Evolutionary conservation across 2,888 invertebrate genomes (phyloP), one percentile per base, ranked within the genome.

Genomic region (Anthrax anthrax): DNA sequence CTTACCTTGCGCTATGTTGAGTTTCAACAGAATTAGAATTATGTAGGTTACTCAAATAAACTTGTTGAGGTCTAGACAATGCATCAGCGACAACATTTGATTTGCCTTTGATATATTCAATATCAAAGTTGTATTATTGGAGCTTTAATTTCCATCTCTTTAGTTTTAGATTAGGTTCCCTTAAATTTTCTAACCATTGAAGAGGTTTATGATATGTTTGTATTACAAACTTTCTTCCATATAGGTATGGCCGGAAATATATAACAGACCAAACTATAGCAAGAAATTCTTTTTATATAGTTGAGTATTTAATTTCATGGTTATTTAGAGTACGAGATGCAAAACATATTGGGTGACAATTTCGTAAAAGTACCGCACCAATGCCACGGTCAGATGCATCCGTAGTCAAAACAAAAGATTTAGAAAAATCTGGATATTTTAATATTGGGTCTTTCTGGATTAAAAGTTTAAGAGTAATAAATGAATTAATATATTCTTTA

Each of bases 131-230:
- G 23, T 51, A 61, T 44, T 60, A 59, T 41, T 54, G 53, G 54
- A 60, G 48, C 49, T 58, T 34, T 62, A 47, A 5, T 64, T 58
- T 50, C 65, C 63, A 67, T 5, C 65, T 38, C 10, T 56, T 59
- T 12, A 65, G 49, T 49, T 62, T 56, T 0, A 59, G 58, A 29
- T 58, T 60, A 0, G 64, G 63, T 18, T 66, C 62, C 52, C 65
- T 65, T 0, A 64, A 37, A 2, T 52, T 58, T 54, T 61, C 58
- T 0, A 67, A 44, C 60, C 63, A 67, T 6, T 53, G 54, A 2
- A 53, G 43, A 2, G 52, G 52, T 38, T 49, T 44, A 18, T 52
- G 51, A 45, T 50, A 51, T 13, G 49, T 51, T 48, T 49, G 39
- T n/a, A 48, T 34, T 17, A 47, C 19, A 37, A 52, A 54, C 39